phyloP scores from a whole-genome alignment of 2,797 vertebrate species.

The Cynodonichthys magdalenae region DNA sequence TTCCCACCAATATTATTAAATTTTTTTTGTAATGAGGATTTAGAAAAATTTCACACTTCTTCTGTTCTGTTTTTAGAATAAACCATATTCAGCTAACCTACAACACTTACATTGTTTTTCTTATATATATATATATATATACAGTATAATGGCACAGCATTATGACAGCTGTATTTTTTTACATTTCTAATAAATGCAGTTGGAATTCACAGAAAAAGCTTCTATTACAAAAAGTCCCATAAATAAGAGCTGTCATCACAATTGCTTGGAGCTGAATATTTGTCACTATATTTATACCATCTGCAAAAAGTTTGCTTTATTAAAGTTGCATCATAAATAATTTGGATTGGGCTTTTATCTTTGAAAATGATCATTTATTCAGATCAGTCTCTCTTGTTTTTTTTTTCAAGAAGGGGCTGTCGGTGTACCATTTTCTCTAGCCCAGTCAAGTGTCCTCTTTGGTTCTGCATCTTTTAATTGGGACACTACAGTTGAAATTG shows the following conservation, averaged over 20 bases:
- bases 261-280: constrained; percentile 7
- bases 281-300: background rate
- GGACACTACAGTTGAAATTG: constrained; percentile 68
- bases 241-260: background rate
- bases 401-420: constrained; percentile 44
- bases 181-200: background rate
- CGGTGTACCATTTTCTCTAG: constrained; percentile 60
- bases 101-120: background rate
- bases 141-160: background rate
- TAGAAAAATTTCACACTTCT: constrained; percentile 1
- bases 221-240: background rate
- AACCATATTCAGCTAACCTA: constrained; percentile 4
- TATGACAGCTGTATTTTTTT: background rate
- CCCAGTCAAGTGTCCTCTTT: constrained; percentile 55
- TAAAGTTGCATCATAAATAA: constrained; percentile 24
- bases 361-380: constrained; percentile 52
- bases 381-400: constrained; percentile 40
- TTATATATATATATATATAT: no score
- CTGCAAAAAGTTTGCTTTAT: constrained; percentile 11
- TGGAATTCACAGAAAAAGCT: background rate
- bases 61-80: background rate
- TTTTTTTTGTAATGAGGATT: constrained; percentile 34
- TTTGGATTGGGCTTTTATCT: constrained; percentile 16
- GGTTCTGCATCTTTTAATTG: constrained; percentile 74
- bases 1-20: constrained; percentile 31